These are phyloP conservation scores for Vidua chalybeata DNA, from an alignment of 2,113 vertebrate genomes.

Conservation along the genomic window DNA sequence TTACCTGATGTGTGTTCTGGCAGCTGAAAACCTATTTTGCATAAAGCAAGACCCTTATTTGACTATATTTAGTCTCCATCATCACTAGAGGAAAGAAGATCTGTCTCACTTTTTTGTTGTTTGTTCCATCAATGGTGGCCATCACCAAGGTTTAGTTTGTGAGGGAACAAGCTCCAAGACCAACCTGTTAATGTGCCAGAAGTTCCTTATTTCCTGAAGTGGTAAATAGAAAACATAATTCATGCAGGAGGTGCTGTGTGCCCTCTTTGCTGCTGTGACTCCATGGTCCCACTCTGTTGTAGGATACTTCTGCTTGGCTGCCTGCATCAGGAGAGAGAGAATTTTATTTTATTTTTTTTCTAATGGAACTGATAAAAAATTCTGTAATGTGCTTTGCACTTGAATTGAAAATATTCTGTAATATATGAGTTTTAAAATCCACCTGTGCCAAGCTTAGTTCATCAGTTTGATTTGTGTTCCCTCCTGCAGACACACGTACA, in stretches of 20 bases:
- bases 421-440: not conserved
- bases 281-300: rapidly evolving
- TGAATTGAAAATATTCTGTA: not conserved
- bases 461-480: not conserved
- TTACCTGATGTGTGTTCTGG: not conserved
- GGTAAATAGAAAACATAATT: not conserved
- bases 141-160: not conserved
- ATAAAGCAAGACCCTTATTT: not conserved
- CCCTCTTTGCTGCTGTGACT: not conserved
- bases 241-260: not conserved
- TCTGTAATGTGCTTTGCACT: not conserved
- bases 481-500: not conserved
- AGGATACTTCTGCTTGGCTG: not conserved
- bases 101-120: not conserved
- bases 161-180: not conserved
- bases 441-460: not conserved
- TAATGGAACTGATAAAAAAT: not conserved
- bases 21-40: not conserved
- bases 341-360: not conserved
- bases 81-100: not conserved
- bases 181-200: not conserved
- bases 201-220: not conserved
- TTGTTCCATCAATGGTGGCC: rapidly evolving
- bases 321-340: not conserved
- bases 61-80: not conserved